Percentiles rank a stretch among this genome's conserved stretches.
Conservation (phyloP, 2,797 vertebrate species). For the Diplodus puntazzo region DNA sequence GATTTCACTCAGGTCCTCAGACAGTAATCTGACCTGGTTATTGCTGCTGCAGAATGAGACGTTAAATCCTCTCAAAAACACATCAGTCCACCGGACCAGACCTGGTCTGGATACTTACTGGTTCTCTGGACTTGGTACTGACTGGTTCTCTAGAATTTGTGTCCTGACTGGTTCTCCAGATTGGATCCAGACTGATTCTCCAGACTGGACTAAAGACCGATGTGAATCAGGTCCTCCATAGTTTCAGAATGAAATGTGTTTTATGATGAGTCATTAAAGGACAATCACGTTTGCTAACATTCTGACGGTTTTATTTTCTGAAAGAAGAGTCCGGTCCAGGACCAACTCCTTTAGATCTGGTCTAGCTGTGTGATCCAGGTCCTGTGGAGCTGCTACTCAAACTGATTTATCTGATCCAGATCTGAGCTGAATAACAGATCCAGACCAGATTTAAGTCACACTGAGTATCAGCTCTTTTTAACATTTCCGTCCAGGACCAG, state of each 20-base stretch:
- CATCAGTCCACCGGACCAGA: not conserved
- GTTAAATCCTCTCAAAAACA: conserved; percentile 7
- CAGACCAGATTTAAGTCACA: too few relatives aligned
- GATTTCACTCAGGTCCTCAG: conserved; percentile 63
- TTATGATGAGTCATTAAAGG: too few relatives aligned
- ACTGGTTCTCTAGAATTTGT: too few relatives aligned
- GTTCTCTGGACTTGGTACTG: too few relatives aligned
- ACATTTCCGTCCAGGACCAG: too few relatives aligned
- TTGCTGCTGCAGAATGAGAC: conserved; percentile 8
- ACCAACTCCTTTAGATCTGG: not conserved
- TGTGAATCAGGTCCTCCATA: too few relatives aligned
- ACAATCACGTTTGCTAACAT: not conserved
- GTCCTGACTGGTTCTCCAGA: too few relatives aligned
- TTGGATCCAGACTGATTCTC: too few relatives aligned
- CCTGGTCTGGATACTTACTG: not conserved
- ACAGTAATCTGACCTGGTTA: conserved; percentile 53
- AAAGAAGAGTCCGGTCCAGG: not conserved
- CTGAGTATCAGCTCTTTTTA: too few relatives aligned
- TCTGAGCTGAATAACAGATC: not conserved
- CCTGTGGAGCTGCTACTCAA: not conserved
- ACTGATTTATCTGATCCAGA: not conserved
- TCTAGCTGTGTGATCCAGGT: not conserved
- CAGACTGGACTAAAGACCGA: too few relatives aligned
- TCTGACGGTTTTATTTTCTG: not conserved
- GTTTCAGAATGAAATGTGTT: too few relatives aligned